Evolutionary conservation across 1,140 invertebrate genomes (phyloP).

Genomic region (Cotesia glomerata): DNA sequence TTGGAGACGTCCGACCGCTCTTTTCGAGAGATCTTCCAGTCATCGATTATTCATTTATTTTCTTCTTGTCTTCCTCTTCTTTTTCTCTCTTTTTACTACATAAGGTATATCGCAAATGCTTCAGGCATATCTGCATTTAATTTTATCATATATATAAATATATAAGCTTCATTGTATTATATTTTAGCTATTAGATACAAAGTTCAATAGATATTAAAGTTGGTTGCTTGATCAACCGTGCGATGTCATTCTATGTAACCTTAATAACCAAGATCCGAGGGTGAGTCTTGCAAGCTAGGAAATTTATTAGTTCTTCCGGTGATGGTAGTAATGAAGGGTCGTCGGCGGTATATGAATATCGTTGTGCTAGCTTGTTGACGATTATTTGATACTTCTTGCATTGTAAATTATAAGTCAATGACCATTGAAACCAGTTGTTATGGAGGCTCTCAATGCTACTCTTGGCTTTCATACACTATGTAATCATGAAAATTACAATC

Average conservation of each 20-base stretch:
- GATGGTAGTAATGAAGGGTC: slow-evolving; percentile 23
- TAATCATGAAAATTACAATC: not conserved
- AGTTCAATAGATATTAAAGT: not conserved
- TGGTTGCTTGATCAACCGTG: not conserved
- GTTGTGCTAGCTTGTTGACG: slow-evolving; percentile 17
- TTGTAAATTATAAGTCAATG: not conserved
- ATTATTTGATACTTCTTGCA: not conserved
- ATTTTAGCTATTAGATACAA: no score
- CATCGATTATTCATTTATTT: slow-evolving; percentile 40
- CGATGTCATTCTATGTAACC: slow-evolving; percentile 28
- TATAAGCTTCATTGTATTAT: not conserved
- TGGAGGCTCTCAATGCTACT: slow-evolving; percentile 2
- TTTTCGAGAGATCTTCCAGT: slow-evolving; percentile 31
- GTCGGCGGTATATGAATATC: slow-evolving; percentile 6
- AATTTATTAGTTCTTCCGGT: slow-evolving; percentile 32
- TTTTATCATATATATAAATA: not conserved
- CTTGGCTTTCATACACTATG: not conserved
- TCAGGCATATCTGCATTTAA: not conserved
- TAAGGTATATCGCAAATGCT: slow-evolving; percentile 5
- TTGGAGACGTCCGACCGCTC: slow-evolving; percentile 26
- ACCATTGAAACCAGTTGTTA: slow-evolving; percentile 6
- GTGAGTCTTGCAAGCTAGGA: slow-evolving; percentile 23
- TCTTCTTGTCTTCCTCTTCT: slow-evolving; percentile 15
- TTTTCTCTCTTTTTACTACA: slow-evolving; percentile 13
- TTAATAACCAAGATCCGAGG: slow-evolving; percentile 28